Base-by-base conservation (phyloP, 2,797 vertebrate species). In the Pangasius macronema region DNA sequence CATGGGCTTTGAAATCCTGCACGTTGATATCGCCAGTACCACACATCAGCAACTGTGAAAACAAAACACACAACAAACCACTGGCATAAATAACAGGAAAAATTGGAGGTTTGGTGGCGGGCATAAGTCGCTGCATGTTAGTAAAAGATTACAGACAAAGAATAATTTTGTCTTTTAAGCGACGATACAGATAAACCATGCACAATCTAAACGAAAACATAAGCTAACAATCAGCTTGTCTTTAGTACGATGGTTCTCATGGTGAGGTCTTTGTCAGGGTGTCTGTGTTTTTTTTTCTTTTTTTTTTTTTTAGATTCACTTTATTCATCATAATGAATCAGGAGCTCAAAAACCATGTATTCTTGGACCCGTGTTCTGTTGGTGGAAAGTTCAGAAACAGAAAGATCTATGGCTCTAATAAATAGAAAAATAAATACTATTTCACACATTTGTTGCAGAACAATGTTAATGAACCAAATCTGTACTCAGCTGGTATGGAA, bases 1-100 rank as follows among this genome's bases (percentile, higher is more conserved):
- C 98, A 36, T 99, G 98, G 84, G 98, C 97, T 94, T 98, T 99
- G 93, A 99, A 99, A 95, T 99, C 99, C 94, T 97, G 97, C 83
- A 99, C 98, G 51, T 96, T 98, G 92, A 99, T 99, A 91, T 99
- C 96, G 36, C 98, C 99, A 27, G 98, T 99, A 90, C 99, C 99
- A 18, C 99, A 99, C 98, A 99, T 99, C 90, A 99, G 95, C 90
- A 99, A 94, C 99, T 99, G 89, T 75, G 93, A 91, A 72, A 59
- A 87, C 11, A 49, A 65, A 72, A 33, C 20, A 85, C 77, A 85
- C 0, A 63, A 53, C 49, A 16, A 9, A 76, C 70, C 59, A 77
- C 59, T 49, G 61, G 59, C 4, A 55, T 79, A 4, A 27, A 87
- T 49, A 53, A n/a, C 8, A 0, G 46, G 16, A n/a, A 39, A 27